Base-by-base conservation (phyloP, 1,140 invertebrate species). In the Anthonomus grandis region DNA sequence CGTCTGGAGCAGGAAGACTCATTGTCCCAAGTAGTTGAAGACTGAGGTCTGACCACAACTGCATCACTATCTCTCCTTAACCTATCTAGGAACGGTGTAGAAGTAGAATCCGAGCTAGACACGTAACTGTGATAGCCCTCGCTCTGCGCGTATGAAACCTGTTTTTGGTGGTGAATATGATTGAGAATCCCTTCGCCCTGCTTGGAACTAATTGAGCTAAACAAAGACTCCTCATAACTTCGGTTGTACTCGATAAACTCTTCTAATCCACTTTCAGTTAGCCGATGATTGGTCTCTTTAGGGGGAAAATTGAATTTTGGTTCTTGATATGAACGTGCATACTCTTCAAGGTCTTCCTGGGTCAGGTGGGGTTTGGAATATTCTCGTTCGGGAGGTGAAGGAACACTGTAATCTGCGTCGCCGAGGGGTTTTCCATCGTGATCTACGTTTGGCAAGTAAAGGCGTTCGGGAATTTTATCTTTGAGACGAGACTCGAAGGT, bases 101-200 rank as follows among this genome's bases (percentile, higher is more conserved):
- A 86, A 15, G 83, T 86, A 4, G 86, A 89, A 73, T 86, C 89
- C 27, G 84, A 87, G 67, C 84, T 90, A 52, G 85, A 90, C 18
- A 86, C 88, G 71, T 86, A 90, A 70, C 86, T 88, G 67, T 89
- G 87, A 69, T 90, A 90, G 10, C 87, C 87, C 75, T 90, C 87
- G 18, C 85, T 87, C 60, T 89, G 86, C 12, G 87, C 87, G 72
- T 90, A 90, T 31, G 85, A 87, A 4, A 83, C 78, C 65, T 87
- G 86, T 63, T 87, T 86, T 56, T 87, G 85, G 64, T 89, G 86
- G 63, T 89, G 86, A 42, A 86, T 80, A 56, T 82, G 82, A 57
- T 70, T 73, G 52, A 78, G 72, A 9, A 73, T 65, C 10, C 49
- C 66, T 59, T 70, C 53, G 2, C 66, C 65, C 48, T 67, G 57